Base-by-base conservation (phyloP, 2,797 vertebrate genomes). In the Amniataba percoides region DNA sequence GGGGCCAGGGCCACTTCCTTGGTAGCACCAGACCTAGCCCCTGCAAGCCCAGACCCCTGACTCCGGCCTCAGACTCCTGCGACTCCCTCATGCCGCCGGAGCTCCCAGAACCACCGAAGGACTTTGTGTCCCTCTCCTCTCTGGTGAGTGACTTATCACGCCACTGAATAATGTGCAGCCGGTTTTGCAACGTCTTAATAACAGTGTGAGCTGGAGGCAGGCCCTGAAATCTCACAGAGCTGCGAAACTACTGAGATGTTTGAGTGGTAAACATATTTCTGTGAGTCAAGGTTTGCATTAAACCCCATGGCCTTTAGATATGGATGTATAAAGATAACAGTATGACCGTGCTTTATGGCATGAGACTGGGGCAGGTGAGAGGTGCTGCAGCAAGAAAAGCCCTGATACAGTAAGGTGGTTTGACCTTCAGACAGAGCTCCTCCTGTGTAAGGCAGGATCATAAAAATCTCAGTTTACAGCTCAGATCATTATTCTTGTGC, bases 1-100 rank as follows among this genome's bases (percentile, higher is more conserved):
- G 97, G 97, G 97, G 97, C 69, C 98, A 97, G 81, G 94, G 96
- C 62, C 89, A 94, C 0, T 96, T 95, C 78, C 80, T 83, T 10
- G 4, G 69, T 53, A 16, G 75, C 83, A 86, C 56, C 82, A 92
- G 82, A 87, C 79, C 75, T 0, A 91, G 48, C 67, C 60, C 92
- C 62, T 94, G 93, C 86, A 97, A 97, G 91, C 94, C 96, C 81
- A 94, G 98, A 66, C 98, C 98, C 19, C 96, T 99, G 76, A 99
- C 98, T 0, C 98, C 98, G 0, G 97, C 97, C 19, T 99, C 98
- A 0, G 98, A 99, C 89, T 97, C 97, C 21, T 98, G 97, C 2
- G 98, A 99, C 81, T 96, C 96, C 78, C 84, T 95, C n/a, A 67
- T 90, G 36, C 92, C 92, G 21, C 92, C 95, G 2, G 92, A 96